A percentile compares a stretch with the other conserved stretches of the same genome.
These are phyloP conservation scores for Notothenia rossii DNA, from an alignment of 2,113 vertebrate species.

Conservation along the genomic window DNA sequence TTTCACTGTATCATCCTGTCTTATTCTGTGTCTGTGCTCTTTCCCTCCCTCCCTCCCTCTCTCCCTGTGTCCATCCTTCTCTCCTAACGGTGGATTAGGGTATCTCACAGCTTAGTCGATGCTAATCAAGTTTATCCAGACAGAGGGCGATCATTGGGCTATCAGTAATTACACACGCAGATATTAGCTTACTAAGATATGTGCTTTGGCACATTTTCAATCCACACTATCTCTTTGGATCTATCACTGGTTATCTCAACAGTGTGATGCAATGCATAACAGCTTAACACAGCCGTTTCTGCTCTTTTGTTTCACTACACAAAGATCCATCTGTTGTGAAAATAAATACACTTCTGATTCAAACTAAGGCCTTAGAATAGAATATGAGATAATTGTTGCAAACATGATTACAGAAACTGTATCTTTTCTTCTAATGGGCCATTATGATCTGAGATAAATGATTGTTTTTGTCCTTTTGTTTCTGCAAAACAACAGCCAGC, in stretches of 20 bases:
- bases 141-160: conserved; percentile 73
- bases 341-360: conserved; percentile 6
- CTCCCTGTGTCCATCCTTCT: conserved; percentile 45
- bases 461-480: background rate
- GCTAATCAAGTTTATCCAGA: conserved; percentile 80
- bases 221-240: conserved; percentile 69
- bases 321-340: conserved; percentile 69
- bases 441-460: conserved; percentile 13
- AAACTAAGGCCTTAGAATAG: background rate
- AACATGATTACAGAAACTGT: conserved; percentile 15
- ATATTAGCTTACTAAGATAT: conserved; percentile 74
- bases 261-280: conserved; percentile 22
- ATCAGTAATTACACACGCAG: conserved; percentile 73
- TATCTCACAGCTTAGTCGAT: conserved; percentile 71
- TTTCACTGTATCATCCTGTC: background rate
- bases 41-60: conserved; percentile 17
- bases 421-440: background rate
- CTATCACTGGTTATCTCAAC: conserved; percentile 59
- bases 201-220: conserved; percentile 67
- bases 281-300: conserved; percentile 42
- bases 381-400: conserved; percentile 4
- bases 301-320: conserved; percentile 61
- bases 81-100: conserved; percentile 70
- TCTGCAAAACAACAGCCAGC: background rate
- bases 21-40: conserved; percentile 17